Evolutionary conservation across 1,140 invertebrate species (phyloP).

Genomic region (Dendroctonus ponderosae): DNA sequence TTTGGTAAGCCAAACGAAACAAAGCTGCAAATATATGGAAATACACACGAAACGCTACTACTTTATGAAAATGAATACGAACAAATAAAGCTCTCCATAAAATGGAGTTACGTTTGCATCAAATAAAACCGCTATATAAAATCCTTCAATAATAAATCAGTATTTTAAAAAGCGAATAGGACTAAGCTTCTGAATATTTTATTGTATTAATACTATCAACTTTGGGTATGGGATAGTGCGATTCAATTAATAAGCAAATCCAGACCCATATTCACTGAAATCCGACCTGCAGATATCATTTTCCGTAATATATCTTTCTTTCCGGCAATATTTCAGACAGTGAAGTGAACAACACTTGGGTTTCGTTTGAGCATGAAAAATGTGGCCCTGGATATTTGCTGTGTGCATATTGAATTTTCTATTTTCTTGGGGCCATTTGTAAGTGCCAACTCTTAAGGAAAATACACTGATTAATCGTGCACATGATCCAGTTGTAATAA

Average conservation of each 20-base stretch:
- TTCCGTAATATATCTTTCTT: slow-evolving; percentile 33
- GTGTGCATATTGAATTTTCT: slow-evolving; percentile 33
- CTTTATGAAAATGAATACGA: too few relatives aligned
- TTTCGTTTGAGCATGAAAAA: slow-evolving; percentile 34
- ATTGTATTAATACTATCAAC: too few relatives aligned
- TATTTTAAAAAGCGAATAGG: too few relatives aligned
- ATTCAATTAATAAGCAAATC: slow-evolving; percentile 11
- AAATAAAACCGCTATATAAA: too few relatives aligned
- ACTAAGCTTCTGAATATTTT: too few relatives aligned
- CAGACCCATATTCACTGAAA: slow-evolving; percentile 4
- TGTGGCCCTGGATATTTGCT: slow-evolving; percentile 33
- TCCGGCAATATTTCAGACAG: slow-evolving; percentile 26
- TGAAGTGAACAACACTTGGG: slow-evolving; percentile 31
- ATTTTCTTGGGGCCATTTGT: slow-evolving; percentile 23
- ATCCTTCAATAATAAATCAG: too few relatives aligned
- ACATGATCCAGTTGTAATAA: neutral
- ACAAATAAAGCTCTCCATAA: too few relatives aligned
- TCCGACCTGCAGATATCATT: slow-evolving; percentile 26
- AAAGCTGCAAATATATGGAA: too few relatives aligned
- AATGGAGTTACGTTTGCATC: too few relatives aligned
- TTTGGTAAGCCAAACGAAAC: too few relatives aligned
- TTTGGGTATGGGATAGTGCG: too few relatives aligned
- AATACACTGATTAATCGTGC: slow-evolving; percentile 19
- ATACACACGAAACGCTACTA: too few relatives aligned
- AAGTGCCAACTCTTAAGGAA: slow-evolving; percentile 18